Percentiles rank a stretch among this genome's conserved stretches.
These are phyloP conservation scores for Theristicus caerulescens DNA, from an alignment of 2,113 vertebrate genomes.

Conservation along the genomic window DNA sequence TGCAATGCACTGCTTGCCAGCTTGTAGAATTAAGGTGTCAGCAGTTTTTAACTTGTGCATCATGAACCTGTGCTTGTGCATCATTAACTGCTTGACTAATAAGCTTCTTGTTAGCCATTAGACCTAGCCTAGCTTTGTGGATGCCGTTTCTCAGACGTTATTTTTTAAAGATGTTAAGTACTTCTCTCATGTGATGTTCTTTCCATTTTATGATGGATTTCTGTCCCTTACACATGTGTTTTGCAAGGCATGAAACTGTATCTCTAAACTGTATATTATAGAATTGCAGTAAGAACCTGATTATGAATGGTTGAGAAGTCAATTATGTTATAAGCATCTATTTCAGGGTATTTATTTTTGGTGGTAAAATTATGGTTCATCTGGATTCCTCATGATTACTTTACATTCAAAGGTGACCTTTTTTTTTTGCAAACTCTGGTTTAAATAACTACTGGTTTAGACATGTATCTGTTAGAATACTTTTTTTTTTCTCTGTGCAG, in stretches of 20 bases:
- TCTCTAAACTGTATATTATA: background rate
- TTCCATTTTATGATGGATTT: background rate
- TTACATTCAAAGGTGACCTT: background rate
- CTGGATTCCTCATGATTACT: background rate
- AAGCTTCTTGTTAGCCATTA: background rate
- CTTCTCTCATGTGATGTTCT: background rate
- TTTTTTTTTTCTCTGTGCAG: constrained; percentile 17
- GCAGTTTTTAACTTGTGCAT: background rate
- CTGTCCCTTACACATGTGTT: background rate
- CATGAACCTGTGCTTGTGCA: background rate
- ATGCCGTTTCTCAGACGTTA: background rate
- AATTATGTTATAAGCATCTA: background rate
- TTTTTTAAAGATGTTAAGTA: background rate
- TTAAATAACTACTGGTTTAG: background rate
- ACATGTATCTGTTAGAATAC: background rate
- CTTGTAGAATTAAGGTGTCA: background rate
- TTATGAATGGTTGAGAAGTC: background rate
- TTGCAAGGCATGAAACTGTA: background rate
- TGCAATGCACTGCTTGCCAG: background rate
- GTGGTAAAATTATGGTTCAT: background rate
- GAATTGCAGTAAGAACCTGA: background rate
- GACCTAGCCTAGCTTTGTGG: background rate
- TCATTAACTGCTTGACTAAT: background rate
- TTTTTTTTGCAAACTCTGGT: background rate
- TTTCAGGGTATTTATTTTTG: background rate